phyloP scores from a whole-genome alignment of 1,140 invertebrate species.

The Limonius californicus region DNA sequence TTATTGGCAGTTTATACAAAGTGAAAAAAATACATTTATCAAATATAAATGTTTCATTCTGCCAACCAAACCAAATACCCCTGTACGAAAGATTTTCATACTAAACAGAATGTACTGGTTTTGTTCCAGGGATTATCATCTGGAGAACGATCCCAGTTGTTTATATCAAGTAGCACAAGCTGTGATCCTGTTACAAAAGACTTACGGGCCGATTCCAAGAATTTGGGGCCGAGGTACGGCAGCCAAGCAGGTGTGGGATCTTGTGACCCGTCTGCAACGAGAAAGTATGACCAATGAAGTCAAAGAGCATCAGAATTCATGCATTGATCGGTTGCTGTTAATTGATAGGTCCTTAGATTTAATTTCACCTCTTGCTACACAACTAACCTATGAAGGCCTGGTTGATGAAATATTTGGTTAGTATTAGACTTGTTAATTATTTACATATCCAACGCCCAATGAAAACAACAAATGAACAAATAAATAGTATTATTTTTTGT shows the following conservation, averaged over 20 bases:
- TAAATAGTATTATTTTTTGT: not conserved
- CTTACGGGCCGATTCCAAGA: slow-evolving; percentile 86
- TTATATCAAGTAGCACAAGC: slow-evolving; percentile 87
- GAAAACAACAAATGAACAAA: too few relatives aligned
- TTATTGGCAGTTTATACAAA: too few relatives aligned
- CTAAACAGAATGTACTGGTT: not conserved
- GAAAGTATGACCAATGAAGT: slow-evolving; percentile 48
- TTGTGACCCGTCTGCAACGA: slow-evolving; percentile 74
- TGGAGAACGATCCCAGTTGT: slow-evolving; percentile 86
- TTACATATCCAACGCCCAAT: too few relatives aligned
- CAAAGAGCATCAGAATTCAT: slow-evolving; percentile 48
- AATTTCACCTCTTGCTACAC: slow-evolving; percentile 86
- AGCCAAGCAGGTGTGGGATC: slow-evolving; percentile 84
- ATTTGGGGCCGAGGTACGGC: slow-evolving; percentile 87
- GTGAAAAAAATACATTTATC: too few relatives aligned
- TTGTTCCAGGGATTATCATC: slow-evolving; percentile 65
- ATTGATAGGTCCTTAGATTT: slow-evolving; percentile 78
- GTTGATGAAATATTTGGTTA: slow-evolving; percentile 84
- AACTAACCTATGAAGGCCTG: slow-evolving; percentile 95
- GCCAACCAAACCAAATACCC: too few relatives aligned
- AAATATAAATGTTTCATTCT: too few relatives aligned
- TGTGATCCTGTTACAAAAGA: slow-evolving; percentile 76
- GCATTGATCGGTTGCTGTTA: slow-evolving; percentile 81
- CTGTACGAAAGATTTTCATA: not conserved
- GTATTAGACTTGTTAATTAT: too few relatives aligned